Base-by-base conservation (phyloP, 2,113 vertebrate species). In the Sinocyclocheilus rhinocerous region DNA sequence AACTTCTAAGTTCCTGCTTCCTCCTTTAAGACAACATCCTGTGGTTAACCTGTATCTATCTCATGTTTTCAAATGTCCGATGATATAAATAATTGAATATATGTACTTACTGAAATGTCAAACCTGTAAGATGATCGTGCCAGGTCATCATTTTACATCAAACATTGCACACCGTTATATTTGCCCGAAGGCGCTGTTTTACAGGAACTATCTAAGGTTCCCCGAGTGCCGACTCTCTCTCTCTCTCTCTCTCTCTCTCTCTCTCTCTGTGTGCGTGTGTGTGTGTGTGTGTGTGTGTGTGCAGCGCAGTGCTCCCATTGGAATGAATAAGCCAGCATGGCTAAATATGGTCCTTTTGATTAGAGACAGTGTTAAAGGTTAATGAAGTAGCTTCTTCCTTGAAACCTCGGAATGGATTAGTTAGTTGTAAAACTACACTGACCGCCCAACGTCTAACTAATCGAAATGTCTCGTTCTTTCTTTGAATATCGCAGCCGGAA, bases 291-390 rank as follows among this genome's bases (percentile, higher is more conserved):
- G n/a, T n/a, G 65, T 55, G 63, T 55, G 81, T 39, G 18, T 15
- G 81, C 12, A 10, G 73, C 42, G 7, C 55, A 29, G 42, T 16
- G 15, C 29, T 69, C 67, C 67, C 77, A 24, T 11, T 86, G 65
- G 50, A 86, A 70, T 45, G 77, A 86, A 59, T 86, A 57, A 81
- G 84, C 65, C 20, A 67, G 63, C 84, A 72, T 69, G 65, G 65
- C 84, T 86, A 81, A 86, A 86, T 81, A 86, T 75, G 84, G 77
- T 52, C 75, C 22, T 18, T 48, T 20, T 65, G 50, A 79, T 81
- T 16, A 86, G 55, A 65, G 55, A 79, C 45, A 26, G 48, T 65
- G 69, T 61, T 24, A 81, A 36, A 75, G 77, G 78, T 81, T 81
- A 86, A 81, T 81, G 52, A 86, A 73, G 52, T 69, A 20, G 63